Conservation (phyloP, 2,888 invertebrate genomes). For the Protophormia terraenovae region DNA sequence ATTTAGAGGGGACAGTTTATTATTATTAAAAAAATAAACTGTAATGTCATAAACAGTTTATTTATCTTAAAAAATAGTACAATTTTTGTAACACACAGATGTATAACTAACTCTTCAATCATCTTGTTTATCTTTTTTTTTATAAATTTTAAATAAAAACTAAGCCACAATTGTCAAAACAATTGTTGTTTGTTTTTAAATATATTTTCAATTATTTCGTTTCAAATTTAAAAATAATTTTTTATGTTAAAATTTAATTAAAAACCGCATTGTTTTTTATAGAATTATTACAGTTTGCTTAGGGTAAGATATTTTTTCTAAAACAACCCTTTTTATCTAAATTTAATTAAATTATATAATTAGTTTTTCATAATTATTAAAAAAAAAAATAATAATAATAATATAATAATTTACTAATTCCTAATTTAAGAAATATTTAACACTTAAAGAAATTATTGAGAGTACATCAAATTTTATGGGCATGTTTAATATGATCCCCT, state of each 20-base stretch:
- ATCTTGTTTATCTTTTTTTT: too few species aligned
- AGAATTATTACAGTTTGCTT: background rate
- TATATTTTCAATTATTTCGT: background rate
- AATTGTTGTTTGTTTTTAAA: background rate
- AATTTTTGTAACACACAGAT: too few species aligned
- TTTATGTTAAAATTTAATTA: background rate
- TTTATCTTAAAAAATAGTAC: background rate
- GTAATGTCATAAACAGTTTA: background rate
- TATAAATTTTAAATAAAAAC: background rate
- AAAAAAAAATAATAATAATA: background rate
- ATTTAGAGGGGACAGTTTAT: background rate
- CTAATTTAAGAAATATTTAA: background rate
- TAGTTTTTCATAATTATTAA: background rate
- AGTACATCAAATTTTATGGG: too few species aligned
- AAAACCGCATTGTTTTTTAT: background rate
- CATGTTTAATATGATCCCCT: too few species aligned
- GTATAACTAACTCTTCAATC: too few species aligned
- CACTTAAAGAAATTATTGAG: background rate
- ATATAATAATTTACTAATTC: background rate
- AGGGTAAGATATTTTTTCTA: background rate
- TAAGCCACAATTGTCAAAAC: background rate
- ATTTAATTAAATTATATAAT: conserved; percentile 29
- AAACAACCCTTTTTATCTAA: background rate
- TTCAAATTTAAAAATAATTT: background rate
- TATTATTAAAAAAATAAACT: background rate